Conservation (phyloP, 2,797 vertebrate genomes). For the Mus caroli region DNA sequence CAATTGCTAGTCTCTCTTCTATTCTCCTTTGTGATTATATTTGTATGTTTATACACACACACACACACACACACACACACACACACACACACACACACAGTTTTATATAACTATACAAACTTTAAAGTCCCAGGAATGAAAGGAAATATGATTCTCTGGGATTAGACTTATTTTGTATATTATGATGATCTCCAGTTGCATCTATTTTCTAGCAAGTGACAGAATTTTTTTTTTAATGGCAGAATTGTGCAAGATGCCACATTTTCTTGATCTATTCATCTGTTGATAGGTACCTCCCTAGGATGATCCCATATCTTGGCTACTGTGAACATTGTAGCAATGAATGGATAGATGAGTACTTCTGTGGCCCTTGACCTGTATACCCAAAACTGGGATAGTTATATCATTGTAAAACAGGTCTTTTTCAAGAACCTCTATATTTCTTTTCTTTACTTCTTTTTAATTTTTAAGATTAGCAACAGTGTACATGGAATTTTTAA, state of each 20-base stretch:
- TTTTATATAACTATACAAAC: background rate
- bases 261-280: background rate
- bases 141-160: background rate
- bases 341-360: background rate
- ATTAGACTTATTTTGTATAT: background rate
- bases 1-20: background rate
- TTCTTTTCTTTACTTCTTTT: background rate
- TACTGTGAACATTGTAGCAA: background rate
- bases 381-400: background rate
- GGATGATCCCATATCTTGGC: background rate
- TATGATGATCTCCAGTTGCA: background rate
- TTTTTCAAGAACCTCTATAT: background rate
- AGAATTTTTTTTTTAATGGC: background rate
- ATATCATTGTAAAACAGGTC: background rate
- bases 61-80: too few species aligned
- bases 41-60: background rate
- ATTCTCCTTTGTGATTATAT: background rate
- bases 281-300: background rate
- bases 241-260: background rate
- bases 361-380: background rate
- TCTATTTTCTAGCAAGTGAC: background rate
- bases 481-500: background rate
- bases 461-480: background rate
- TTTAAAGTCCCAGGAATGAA: background rate
- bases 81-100: too few species aligned